Evolutionary conservation across 2,888 invertebrate genomes (phyloP).

Genomic region (Idaea dimidiata): DNA sequence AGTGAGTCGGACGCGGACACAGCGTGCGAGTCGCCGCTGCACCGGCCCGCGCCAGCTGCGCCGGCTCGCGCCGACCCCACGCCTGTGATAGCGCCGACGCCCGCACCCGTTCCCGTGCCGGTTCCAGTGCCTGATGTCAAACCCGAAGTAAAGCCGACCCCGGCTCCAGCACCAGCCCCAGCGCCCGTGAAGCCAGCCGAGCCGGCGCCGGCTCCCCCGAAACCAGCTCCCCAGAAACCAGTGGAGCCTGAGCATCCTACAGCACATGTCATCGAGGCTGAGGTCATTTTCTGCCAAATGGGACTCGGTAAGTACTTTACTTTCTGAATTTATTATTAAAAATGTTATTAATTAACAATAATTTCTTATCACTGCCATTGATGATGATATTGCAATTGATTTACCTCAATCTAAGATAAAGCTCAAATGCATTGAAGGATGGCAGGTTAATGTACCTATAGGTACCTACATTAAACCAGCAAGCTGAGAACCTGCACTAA

Average conservation of each 20-base stretch:
- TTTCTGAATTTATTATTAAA: constrained; percentile 25
- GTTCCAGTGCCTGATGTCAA: constrained; percentile 30
- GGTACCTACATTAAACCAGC: neutral
- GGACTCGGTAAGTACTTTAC: constrained; percentile 81
- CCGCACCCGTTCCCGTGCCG: constrained; percentile 28
- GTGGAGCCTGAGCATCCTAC: constrained; percentile 39
- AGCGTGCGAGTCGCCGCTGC: constrained; percentile 69
- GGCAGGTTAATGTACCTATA: too few species aligned
- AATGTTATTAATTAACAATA: too few species aligned
- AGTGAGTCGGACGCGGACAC: constrained; percentile 79
- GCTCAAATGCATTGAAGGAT: neutral
- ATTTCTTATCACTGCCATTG: too few species aligned
- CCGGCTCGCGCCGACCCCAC: constrained; percentile 32
- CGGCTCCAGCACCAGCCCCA: constrained; percentile 9
- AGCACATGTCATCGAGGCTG: constrained; percentile 82
- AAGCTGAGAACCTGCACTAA: constrained; percentile 20
- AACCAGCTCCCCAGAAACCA: constrained; percentile 25
- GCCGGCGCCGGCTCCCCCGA: constrained; percentile 24
- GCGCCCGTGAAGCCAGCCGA: constrained; percentile 9
- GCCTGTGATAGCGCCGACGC: constrained; percentile 33
- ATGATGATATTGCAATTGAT: too few species aligned
- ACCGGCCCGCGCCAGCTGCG: constrained; percentile 54
- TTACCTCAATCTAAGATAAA: too few species aligned
- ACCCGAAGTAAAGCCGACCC: neutral
- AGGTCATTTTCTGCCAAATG: constrained; percentile 87